phyloP scores from a whole-genome alignment of 23 tunicate species.

The Trididemnum nubilum region DNA sequence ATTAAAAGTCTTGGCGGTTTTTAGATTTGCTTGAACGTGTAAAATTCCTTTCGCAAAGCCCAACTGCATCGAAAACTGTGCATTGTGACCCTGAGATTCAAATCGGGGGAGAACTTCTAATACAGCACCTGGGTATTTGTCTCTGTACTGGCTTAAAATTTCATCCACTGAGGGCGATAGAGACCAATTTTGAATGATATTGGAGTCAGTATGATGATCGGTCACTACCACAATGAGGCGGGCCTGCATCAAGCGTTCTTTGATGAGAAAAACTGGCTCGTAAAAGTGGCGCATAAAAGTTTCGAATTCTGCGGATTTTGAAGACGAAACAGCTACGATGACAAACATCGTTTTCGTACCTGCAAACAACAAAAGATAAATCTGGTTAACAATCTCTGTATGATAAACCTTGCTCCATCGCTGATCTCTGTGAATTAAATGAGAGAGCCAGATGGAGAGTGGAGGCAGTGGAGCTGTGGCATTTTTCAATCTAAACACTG shows the following conservation, averaged over 20 bases:
- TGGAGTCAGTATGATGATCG: background rate
- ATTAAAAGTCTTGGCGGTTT: background rate
- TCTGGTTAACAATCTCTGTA: too few species aligned
- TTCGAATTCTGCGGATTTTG: constrained; percentile 50
- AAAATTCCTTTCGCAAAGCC: constrained; percentile 40
- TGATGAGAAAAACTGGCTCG: constrained; percentile 59
- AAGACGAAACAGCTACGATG: constrained; percentile 13
- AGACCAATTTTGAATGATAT: constrained; percentile 7
- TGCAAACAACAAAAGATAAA: constrained; percentile 18
- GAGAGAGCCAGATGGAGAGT: too few species aligned
- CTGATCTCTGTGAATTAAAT: too few species aligned
- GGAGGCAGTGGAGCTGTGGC: too few species aligned
- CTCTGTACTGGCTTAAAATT: constrained; percentile 51
- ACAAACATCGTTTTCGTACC: constrained; percentile 1
- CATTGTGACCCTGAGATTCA: background rate
- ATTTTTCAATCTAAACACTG: too few species aligned
- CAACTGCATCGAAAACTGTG: background rate
- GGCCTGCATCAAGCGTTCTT: background rate
- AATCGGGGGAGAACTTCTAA: constrained; percentile 21
- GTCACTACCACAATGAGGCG: constrained; percentile 39
- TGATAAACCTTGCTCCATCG: too few species aligned
- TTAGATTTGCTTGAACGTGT: background rate
- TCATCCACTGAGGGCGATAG: constrained; percentile 56
- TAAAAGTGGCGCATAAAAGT: constrained; percentile 65
- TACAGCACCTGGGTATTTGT: constrained; percentile 49